Conservation (phyloP, 2,797 vertebrate species). For the Acanthiza pusilla region DNA sequence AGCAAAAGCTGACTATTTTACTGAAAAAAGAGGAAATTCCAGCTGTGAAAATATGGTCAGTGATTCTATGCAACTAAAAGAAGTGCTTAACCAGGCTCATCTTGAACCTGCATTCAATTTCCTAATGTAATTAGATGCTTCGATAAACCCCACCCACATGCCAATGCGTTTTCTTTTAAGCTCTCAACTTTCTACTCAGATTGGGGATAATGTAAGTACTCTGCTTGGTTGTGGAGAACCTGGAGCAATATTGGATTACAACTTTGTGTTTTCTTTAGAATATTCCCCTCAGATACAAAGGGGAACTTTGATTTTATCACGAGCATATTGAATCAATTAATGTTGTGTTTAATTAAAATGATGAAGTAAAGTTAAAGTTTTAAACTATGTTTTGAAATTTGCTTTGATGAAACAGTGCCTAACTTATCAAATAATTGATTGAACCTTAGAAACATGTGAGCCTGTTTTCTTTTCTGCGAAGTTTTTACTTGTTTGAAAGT, state of each 20-base stretch:
- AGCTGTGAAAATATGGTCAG: constrained; percentile 69
- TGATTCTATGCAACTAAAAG: constrained; percentile 69
- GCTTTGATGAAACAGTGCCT: constrained; percentile 5
- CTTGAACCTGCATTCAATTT: constrained; percentile 73
- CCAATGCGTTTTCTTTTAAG: constrained; percentile 66
- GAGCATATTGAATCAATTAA: constrained; percentile 55
- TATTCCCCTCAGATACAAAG: constrained; percentile 18
- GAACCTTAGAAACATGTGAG: constrained; percentile 33
- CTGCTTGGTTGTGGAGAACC: constrained; percentile 68
- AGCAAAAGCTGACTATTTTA: constrained; percentile 44
- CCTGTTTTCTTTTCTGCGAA: constrained; percentile 44
- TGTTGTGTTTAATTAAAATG: constrained; percentile 59
- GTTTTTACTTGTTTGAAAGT: constrained; percentile 60
- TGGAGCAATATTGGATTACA: constrained; percentile 62
- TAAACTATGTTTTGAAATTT: constrained; percentile 14
- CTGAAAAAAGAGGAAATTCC: constrained; percentile 50
- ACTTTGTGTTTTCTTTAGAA: constrained; percentile 64
- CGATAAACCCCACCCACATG: constrained; percentile 73
- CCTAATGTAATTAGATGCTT: constrained; percentile 75
- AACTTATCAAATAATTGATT: background rate
- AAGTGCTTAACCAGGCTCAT: constrained; percentile 66
- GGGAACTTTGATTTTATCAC: constrained; percentile 12
- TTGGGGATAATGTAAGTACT: constrained; percentile 51
- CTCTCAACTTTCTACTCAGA: constrained; percentile 65
- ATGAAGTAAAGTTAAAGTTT: constrained; percentile 29